A percentile compares a stretch with the other conserved stretches of the same genome.
Conservation (phyloP, 2,797 vertebrate genomes). For the Poliocrania exsul region DNA sequence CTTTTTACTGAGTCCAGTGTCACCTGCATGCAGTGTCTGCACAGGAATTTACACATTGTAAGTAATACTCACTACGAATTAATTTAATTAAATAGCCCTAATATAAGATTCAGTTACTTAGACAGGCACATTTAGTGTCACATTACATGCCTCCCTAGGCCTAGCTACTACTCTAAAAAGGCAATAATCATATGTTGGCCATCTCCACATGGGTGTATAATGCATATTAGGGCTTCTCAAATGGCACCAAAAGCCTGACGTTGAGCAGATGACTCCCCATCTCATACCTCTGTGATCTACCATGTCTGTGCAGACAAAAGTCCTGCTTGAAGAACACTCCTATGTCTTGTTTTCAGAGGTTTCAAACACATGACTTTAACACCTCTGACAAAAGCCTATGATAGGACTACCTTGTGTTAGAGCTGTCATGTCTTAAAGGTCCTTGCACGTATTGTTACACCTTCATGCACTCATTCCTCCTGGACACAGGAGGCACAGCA, state of each 20-base stretch:
- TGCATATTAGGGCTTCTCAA: not conserved
- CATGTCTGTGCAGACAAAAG: not conserved
- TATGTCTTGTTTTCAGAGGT: not conserved
- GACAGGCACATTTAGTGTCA: not conserved
- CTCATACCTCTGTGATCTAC: not conserved
- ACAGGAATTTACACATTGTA: not conserved
- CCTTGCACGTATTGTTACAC: not conserved
- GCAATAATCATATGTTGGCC: not conserved
- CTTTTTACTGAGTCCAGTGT: not conserved
- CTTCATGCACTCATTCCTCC: not conserved
- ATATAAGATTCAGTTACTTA: not conserved
- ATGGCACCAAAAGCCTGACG: not conserved
- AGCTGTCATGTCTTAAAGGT: not conserved
- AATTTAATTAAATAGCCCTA: not conserved
- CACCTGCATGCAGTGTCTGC: not conserved
- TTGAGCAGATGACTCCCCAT: not conserved
- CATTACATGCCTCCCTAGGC: not conserved
- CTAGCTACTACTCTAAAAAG: not conserved
- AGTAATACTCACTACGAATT: not conserved
- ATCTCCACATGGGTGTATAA: not conserved
- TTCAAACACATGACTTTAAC: not conserved
- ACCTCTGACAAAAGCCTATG: not conserved
- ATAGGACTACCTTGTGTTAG: not conserved
- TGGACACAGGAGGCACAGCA: accelerated
- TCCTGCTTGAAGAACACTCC: not conserved